Percentiles rank a stretch among this genome's conserved stretches.
phyloP scores from a whole-genome alignment of 2,888 invertebrate genomes.

The Amphipoea lucens region DNA sequence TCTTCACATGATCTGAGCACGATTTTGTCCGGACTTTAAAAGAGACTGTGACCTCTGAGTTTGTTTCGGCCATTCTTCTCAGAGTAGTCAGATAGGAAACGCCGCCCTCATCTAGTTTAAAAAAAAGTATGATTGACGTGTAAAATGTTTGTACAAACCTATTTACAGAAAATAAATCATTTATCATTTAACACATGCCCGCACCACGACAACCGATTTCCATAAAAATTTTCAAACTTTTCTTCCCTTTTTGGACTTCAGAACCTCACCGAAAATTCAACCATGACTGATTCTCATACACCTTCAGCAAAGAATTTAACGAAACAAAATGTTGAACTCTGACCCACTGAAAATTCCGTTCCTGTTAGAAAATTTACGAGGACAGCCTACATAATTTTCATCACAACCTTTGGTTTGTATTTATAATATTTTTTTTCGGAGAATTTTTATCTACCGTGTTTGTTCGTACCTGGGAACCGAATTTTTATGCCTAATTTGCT shows the following conservation, averaged over 20 bases:
- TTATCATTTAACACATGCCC: too few relatives aligned
- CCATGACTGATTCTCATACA: background rate
- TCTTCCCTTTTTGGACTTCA: background rate
- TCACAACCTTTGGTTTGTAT: slow-evolving; percentile 44
- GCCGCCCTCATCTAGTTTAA: too few relatives aligned
- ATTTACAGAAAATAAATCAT: too few relatives aligned
- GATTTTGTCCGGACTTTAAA: too few relatives aligned
- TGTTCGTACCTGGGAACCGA: slow-evolving; percentile 38
- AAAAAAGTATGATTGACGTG: too few relatives aligned
- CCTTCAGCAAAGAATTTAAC: slow-evolving; percentile 18
- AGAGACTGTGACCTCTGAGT: too few relatives aligned
- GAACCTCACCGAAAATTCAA: background rate
- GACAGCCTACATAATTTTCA: slow-evolving; percentile 50
- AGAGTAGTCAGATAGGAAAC: too few relatives aligned
- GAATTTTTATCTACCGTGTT: slow-evolving; percentile 52
- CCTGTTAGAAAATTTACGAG: slow-evolving; percentile 60
- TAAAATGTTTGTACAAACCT: too few relatives aligned
- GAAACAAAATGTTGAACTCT: slow-evolving; percentile 17
- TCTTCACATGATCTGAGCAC: too few relatives aligned
- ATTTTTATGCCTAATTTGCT: slow-evolving; percentile 44
- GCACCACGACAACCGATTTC: too few relatives aligned
- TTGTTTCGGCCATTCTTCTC: too few relatives aligned
- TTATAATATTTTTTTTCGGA: slow-evolving; percentile 57
- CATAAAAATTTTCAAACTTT: background rate
- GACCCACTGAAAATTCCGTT: slow-evolving; percentile 39